A percentile compares a stretch with the other conserved stretches of the same genome.
phyloP scores from a whole-genome alignment of 1,140 invertebrate genomes.

The Hylyphantes graminicola region DNA sequence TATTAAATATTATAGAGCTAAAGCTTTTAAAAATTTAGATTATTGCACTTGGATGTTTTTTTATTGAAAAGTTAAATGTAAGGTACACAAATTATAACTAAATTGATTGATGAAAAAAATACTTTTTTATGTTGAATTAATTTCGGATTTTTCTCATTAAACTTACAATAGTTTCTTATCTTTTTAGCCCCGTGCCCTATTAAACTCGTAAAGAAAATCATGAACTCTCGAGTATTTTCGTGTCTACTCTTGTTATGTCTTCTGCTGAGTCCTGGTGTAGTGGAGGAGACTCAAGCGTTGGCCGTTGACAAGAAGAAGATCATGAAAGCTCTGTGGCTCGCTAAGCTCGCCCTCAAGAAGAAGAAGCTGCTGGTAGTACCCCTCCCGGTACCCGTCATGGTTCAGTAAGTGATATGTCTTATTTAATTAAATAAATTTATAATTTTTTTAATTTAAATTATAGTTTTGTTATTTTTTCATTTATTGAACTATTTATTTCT shows the following conservation, averaged over 20 bases:
- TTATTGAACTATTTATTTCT: too few species aligned
- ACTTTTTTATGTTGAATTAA: not conserved
- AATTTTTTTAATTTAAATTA: too few species aligned
- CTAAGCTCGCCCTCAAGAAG: conserved; percentile 51
- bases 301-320: conserved; percentile 57
- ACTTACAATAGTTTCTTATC: not conserved
- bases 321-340: conserved; percentile 53
- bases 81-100: not conserved
- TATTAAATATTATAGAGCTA: not conserved
- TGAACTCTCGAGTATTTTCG: conserved; percentile 28
- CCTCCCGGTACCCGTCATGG: conserved; percentile 45
- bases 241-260: conserved; percentile 16
- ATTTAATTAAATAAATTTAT: too few species aligned
- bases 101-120: not conserved
- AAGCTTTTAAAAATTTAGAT: not conserved
- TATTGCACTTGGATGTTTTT: not conserved
- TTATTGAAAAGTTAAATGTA: not conserved
- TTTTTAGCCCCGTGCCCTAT: not conserved
- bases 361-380: conserved; percentile 55
- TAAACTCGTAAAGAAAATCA: conserved; percentile 9
- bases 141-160: not conserved
- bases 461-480: too few species aligned
- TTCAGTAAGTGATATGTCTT: conserved; percentile 44
- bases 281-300: conserved; percentile 34
- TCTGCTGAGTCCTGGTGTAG: conserved; percentile 9